Conservation (phyloP, 2,113 vertebrate genomes). For the Otus sunia region DNA sequence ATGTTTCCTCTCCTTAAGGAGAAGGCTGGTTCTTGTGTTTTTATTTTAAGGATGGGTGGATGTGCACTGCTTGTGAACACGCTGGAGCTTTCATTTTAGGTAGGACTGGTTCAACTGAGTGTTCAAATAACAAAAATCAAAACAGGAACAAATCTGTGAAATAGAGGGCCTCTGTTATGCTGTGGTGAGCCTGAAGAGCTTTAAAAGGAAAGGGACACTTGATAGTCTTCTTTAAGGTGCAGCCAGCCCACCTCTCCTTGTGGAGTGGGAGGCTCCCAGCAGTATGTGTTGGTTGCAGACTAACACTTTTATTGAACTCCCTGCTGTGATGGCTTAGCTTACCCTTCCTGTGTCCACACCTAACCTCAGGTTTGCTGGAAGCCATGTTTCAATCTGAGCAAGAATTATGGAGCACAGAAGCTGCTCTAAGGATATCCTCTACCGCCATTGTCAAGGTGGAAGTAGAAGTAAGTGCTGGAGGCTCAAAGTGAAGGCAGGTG, state of each 20-base stretch:
- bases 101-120: neutral
- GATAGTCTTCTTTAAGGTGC: neutral
- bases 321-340: neutral
- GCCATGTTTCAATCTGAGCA: fast-evolving
- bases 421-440: neutral
- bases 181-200: neutral
- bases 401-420: neutral
- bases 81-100: neutral
- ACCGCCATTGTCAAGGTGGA: neutral
- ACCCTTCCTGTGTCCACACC: neutral
- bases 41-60: neutral
- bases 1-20: neutral
- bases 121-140: neutral
- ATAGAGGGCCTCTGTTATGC: neutral
- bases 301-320: neutral
- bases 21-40: neutral
- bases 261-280: neutral
- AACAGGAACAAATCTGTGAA: neutral
- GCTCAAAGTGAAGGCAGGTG: neutral
- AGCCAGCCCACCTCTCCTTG: neutral
- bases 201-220: neutral
- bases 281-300: neutral
- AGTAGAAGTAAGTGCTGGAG: neutral
- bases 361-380: neutral
- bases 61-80: neutral